Evolutionary conservation across 2,113 vertebrate genomes (phyloP).

Genomic region (Melanostigma gelatinosum): DNA sequence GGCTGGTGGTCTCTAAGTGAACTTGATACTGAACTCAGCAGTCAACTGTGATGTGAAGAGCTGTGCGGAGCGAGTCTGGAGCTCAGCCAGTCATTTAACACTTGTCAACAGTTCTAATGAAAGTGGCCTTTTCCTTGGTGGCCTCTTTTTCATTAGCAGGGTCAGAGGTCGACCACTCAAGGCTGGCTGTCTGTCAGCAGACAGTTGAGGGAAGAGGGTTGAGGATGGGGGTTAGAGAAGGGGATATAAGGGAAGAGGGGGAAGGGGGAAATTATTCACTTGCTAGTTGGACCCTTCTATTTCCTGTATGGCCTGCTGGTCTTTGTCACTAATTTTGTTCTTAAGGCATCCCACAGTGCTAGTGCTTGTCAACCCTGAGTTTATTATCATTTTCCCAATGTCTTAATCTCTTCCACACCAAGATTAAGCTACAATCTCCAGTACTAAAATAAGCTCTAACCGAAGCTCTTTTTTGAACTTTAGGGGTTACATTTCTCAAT

Average conservation of each 20-base stretch:
- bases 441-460: not conserved
- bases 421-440: not conserved
- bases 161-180: slow-evolving; percentile 73
- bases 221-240: slow-evolving; percentile 33
- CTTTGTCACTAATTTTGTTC: not conserved
- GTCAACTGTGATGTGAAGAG: slow-evolving; percentile 50
- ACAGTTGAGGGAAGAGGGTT: slow-evolving; percentile 54
- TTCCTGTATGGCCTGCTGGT: slow-evolving; percentile 36
- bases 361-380: not conserved
- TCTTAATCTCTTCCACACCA: not conserved
- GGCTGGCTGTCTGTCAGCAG: slow-evolving; percentile 53
- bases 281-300: slow-evolving; percentile 15
- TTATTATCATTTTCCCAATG: not conserved
- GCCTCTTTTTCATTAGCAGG: slow-evolving; percentile 82
- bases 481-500: not conserved
- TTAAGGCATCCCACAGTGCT: not conserved
- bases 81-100: slow-evolving; percentile 74
- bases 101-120: slow-evolving; percentile 82
- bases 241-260: slow-evolving; percentile 35
- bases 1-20: slow-evolving; percentile 74
- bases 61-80: slow-evolving; percentile 60
- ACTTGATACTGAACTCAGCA: slow-evolving; percentile 79
- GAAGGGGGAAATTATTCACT: slow-evolving; percentile 41
- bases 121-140: slow-evolving; percentile 73
- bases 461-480: not conserved